Evolutionary conservation across 2,113 vertebrate species (phyloP).

Genomic region (Carettochelys insculpta): DNA sequence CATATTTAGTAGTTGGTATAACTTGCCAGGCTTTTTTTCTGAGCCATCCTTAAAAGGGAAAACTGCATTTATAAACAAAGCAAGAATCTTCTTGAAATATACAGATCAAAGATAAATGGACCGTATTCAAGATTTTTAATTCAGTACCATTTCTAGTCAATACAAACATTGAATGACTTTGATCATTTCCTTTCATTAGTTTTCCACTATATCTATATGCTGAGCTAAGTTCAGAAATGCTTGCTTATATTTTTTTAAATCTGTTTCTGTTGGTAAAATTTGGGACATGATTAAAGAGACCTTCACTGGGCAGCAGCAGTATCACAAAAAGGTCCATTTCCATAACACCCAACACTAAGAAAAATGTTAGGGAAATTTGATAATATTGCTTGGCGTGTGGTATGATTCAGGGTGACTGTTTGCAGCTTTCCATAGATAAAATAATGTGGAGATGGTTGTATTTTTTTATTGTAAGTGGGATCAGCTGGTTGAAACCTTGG

Average conservation of each 20-base stretch:
- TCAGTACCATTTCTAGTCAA: background rate
- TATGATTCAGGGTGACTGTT: background rate
- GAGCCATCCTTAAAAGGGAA: background rate
- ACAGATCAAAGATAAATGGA: background rate
- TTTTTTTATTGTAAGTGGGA: background rate
- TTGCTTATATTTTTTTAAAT: background rate
- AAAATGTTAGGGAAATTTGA: background rate
- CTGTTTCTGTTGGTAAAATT: background rate
- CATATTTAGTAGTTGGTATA: background rate
- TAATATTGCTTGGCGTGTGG: background rate
- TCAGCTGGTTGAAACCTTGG: background rate
- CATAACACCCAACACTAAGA: background rate
- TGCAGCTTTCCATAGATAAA: background rate
- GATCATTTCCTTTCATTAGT: background rate
- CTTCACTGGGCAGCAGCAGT: background rate
- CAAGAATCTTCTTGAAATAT: background rate
- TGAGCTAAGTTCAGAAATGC: background rate
- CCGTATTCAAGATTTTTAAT: background rate
- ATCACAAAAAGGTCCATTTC: background rate
- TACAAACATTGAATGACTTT: no score
- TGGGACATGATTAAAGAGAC: background rate
- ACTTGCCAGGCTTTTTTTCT: background rate
- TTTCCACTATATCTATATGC: background rate
- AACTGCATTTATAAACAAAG: background rate
- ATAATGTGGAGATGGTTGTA: fast-evolving